Evolutionary conservation across 2,888 invertebrate genomes (phyloP).

Genomic region (Idaea aversata): DNA sequence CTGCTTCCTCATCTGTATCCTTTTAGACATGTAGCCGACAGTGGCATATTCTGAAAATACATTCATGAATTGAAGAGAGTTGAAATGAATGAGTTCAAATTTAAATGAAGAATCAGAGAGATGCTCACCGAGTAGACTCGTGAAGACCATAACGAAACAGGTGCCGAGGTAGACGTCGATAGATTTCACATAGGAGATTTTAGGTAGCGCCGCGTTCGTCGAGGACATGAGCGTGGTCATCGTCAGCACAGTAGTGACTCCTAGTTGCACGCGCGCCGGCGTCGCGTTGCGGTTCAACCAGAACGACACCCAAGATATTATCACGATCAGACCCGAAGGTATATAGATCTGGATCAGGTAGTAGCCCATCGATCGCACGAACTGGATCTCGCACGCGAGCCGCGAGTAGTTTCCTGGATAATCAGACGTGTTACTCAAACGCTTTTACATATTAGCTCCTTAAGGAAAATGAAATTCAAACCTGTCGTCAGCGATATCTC

Average conservation of each 20-base stretch:
- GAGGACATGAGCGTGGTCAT: slow-evolving; percentile 98
- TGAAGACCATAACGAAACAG: slow-evolving; percentile 98
- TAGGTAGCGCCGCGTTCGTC: slow-evolving; percentile 96
- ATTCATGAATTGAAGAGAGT: background rate
- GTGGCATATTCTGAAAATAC: slow-evolving; percentile 92
- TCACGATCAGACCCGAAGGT: slow-evolving; percentile 96
- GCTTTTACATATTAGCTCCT: background rate
- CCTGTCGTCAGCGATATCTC: slow-evolving; percentile 96
- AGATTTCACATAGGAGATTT: slow-evolving; percentile 97
- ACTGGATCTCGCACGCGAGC: slow-evolving; percentile 95
- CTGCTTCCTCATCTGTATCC: slow-evolving; percentile 95
- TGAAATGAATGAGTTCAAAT: background rate
- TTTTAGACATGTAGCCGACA: slow-evolving; percentile 96
- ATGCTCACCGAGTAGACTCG: slow-evolving; percentile 90
- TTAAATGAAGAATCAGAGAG: background rate
- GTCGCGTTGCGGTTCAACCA: slow-evolving; percentile 96
- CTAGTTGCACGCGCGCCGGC: slow-evolving; percentile 93
- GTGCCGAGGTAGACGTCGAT: slow-evolving; percentile 97
- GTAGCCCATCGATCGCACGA: slow-evolving; percentile 97
- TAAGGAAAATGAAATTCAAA: slow-evolving; percentile 56
- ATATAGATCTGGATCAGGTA: slow-evolving; percentile 98
- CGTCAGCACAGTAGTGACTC: slow-evolving; percentile 96
- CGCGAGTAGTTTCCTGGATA: slow-evolving; percentile 93
- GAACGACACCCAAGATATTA: slow-evolving; percentile 97
- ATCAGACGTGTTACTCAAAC: slow-evolving; percentile 9